These are phyloP conservation scores for Apeltes quadracus DNA, from an alignment of 2,113 vertebrate species.

Conservation along the genomic window DNA sequence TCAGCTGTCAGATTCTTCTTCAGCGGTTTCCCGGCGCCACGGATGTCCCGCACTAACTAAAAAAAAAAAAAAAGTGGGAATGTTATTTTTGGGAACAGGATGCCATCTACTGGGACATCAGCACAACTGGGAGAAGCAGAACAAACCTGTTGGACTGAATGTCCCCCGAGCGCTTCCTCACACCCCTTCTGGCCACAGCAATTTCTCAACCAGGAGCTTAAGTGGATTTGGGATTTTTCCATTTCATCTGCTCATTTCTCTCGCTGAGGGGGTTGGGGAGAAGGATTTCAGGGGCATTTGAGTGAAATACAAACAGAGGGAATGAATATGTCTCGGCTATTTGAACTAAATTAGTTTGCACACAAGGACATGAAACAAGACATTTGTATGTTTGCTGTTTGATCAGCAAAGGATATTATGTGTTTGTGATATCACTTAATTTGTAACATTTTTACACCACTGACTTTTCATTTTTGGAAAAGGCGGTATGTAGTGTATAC, in stretches of 20 bases:
- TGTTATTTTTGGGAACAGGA: constrained; percentile 54
- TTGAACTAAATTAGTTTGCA: not conserved
- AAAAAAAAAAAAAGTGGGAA: constrained; percentile 29
- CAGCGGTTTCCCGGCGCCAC: not conserved
- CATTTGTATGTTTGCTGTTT: not conserved
- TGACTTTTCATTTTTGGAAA: not conserved
- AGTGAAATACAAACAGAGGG: not conserved
- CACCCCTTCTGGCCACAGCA: not conserved
- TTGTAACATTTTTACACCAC: not conserved
- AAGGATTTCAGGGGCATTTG: not conserved
- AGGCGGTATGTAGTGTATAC: too few relatives aligned
- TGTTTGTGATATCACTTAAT: not conserved
- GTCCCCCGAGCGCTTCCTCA: not conserved
- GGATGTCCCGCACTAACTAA: not conserved
- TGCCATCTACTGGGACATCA: constrained; percentile 76
- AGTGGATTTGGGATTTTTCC: not conserved
- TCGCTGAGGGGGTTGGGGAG: not conserved
- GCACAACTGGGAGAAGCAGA: constrained; percentile 1
- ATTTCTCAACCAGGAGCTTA: not conserved
- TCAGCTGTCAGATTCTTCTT: not conserved
- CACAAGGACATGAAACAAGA: not conserved
- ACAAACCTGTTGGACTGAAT: constrained; percentile 4
- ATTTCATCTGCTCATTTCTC: not conserved
- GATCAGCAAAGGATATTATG: not conserved
- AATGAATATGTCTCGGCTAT: not conserved